phyloP scores from a whole-genome alignment of 2,113 vertebrate genomes.

The Microtus ochrogaster region DNA sequence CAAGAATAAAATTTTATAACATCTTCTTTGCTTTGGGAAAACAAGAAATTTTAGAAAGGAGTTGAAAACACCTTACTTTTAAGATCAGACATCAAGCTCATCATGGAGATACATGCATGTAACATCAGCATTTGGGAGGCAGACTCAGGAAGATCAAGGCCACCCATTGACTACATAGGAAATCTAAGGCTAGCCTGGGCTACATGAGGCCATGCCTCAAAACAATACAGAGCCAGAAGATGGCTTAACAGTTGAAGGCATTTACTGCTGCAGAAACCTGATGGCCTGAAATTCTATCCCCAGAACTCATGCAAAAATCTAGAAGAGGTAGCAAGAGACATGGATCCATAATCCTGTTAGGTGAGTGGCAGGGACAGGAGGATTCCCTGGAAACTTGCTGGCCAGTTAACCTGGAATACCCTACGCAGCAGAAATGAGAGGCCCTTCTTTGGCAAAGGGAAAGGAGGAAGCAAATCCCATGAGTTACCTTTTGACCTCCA shows the following conservation, averaged over 20 bases:
- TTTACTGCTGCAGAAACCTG: not conserved
- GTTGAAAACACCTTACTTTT: not conserved
- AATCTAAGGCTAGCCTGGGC: not conserved
- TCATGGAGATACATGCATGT: not conserved
- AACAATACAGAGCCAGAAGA: not conserved
- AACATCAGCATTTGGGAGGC: not conserved
- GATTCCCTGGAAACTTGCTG: not conserved
- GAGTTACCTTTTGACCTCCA: not conserved
- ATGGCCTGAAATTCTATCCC: not conserved
- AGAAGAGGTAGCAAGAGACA: not conserved
- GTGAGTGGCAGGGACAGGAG: too few relatives aligned
- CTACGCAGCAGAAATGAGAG: not conserved
- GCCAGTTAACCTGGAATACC: not conserved
- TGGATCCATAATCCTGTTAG: not conserved
- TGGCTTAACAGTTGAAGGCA: not conserved
- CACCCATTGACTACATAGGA: not conserved
- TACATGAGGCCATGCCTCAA: not conserved
- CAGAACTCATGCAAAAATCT: not conserved
- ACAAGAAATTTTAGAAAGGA: not conserved
- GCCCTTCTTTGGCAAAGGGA: not conserved
- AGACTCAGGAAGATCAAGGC: not conserved
- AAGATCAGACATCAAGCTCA: not conserved
- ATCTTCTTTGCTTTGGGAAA: conserved; percentile 37
- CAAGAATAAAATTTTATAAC: not conserved
- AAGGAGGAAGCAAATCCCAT: not conserved